Base-by-base conservation (phyloP, 2,888 invertebrate species). In the Drosophila villosipedis region DNA sequence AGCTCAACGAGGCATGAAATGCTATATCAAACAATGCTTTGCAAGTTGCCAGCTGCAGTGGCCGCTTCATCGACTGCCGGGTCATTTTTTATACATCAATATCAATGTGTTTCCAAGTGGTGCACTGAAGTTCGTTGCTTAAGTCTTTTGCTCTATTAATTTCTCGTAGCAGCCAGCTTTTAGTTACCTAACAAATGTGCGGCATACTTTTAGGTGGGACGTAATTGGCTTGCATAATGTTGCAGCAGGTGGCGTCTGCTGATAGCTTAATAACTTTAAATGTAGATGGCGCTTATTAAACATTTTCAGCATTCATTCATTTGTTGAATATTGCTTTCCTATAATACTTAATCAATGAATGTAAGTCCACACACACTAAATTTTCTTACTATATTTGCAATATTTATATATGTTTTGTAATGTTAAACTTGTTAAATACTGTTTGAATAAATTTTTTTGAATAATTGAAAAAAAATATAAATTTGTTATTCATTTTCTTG, bases 161-260 rank as follows among this genome's bases (percentile, higher is more conserved):
- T 65, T 4, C 14, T 39, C 22, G 4, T 64, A 71, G 28, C 60
- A 77, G 9, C 1, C 47, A 52, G 52, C 59, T 52, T 68, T 78
- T 0, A 1, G 12, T 31, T 47, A 9, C 14, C 6, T 28, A 4
- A 0, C 0, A 54, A 22, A 33, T 0, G 1, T 6, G n/a, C 0
- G 6, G 49, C 63, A 64, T 73, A 68, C 79, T 78, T 50, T 63
- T 49, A 37, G 59, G 76, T 0, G 41, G 16, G 1, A 14, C 0
- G 7, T 14, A 10, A 37, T 7, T 31, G 22, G 16, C 2, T 41
- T 37, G 12, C n/a, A 28, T 10, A 5, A n/a, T 7, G 12, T 19
- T 55, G 6, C 49, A 12, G n/a, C 22, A 73, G 68, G 10, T 65
- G 79, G 68, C 68, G 65, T 78, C 37, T 2, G 7, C 4, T 0